Conservation (phyloP, 2,888 invertebrate species). For the Diaprepes abbreviatus region DNA sequence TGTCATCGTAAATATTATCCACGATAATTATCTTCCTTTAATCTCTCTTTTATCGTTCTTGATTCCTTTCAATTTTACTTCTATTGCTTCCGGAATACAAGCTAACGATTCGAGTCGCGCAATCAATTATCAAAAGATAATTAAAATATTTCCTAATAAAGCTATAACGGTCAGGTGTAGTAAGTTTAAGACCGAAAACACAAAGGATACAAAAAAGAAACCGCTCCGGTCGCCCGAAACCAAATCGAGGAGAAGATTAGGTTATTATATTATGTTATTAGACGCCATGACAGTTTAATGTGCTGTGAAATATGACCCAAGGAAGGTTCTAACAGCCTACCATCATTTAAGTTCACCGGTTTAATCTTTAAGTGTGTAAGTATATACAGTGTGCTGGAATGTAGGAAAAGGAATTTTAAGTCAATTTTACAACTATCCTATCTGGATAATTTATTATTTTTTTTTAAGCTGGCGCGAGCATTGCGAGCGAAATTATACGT, state of each 20-base stretch:
- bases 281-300: constrained; percentile 66
- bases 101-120: background rate
- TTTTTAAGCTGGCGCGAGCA: too few relatives aligned
- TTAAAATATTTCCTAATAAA: constrained; percentile 43
- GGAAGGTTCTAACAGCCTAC: constrained; percentile 57
- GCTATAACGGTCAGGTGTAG: constrained; percentile 8
- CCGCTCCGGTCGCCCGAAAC: constrained; percentile 44
- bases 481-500: too few relatives aligned
- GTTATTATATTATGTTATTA: constrained; percentile 67
- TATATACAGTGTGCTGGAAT: background rate
- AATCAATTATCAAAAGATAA: constrained; percentile 33
- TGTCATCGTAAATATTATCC: too few relatives aligned
- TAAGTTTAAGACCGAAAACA: constrained; percentile 18
- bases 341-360: constrained; percentile 54
- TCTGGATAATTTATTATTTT: too few relatives aligned
- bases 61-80: background rate
- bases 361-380: background rate
- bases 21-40: too few relatives aligned
- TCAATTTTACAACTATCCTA: background rate
- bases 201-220: constrained; percentile 39
- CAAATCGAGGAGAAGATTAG: constrained; percentile 60
- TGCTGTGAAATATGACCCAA: constrained; percentile 66
- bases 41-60: too few relatives aligned
- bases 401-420: background rate
- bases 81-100: constrained; percentile 2